A percentile compares a stretch with the other conserved stretches of the same genome.
These are phyloP conservation scores for Dione juno DNA, from an alignment of 2,888 invertebrate species.

Conservation along the genomic window DNA sequence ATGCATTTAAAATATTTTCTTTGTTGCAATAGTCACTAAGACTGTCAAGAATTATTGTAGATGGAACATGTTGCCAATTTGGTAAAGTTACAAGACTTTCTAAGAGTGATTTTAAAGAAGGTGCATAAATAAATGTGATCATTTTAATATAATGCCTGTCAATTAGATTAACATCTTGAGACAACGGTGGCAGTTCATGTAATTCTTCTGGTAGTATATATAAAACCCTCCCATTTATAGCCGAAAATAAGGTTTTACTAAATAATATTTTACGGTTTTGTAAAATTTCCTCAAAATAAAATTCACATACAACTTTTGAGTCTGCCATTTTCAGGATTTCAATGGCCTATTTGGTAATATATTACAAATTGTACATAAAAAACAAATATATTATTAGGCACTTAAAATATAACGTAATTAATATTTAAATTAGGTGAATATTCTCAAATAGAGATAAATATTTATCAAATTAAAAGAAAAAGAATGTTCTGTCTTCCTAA, in stretches of 20 bases:
- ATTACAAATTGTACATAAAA: no score
- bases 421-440: no score
- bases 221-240: constrained; percentile 70
- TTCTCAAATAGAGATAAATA: no score
- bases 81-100: constrained; percentile 67
- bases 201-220: constrained; percentile 70
- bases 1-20: constrained; percentile 63
- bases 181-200: constrained; percentile 69
- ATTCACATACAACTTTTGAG: constrained; percentile 48
- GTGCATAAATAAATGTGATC: constrained; percentile 74
- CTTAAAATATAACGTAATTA: no score
- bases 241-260: constrained; percentile 62
- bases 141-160: constrained; percentile 74
- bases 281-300: constrained; percentile 58
- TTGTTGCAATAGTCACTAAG: constrained; percentile 62
- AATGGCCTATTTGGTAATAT: neutral
- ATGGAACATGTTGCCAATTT: constrained; percentile 70
- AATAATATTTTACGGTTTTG: constrained; percentile 68
- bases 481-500: no score
- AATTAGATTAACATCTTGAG: constrained; percentile 63
- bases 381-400: no score
- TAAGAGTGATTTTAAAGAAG: constrained; percentile 61
- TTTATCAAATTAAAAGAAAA: no score
- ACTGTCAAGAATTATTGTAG: constrained; percentile 71
- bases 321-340: neutral